Conservation (phyloP, 2,113 vertebrate species). For the Peromyscus leucopus region DNA sequence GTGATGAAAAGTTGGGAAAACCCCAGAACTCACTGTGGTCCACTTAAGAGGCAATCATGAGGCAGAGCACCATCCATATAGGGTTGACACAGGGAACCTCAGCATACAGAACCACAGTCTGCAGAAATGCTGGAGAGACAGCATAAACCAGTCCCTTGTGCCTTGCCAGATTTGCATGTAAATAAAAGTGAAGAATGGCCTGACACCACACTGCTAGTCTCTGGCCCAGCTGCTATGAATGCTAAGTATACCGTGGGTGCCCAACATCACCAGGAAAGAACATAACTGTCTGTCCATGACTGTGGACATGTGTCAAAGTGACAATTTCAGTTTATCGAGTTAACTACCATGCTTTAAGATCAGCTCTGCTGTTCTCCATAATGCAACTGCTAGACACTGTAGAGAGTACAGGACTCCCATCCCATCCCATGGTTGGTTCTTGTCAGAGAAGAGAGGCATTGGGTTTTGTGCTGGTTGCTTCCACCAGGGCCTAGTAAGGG, state of each 20-base stretch:
- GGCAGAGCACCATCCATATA: no score
- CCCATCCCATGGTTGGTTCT: fast-evolving
- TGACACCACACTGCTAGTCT: no score
- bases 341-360: neutral
- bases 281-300: fast-evolving
- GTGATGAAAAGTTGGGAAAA: no score
- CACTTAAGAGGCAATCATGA: neutral
- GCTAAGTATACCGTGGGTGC: no score
- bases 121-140: neutral
- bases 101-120: neutral
- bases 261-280: neutral
- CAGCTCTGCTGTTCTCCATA: no score
- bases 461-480: no score
- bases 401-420: fast-evolving
- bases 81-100: neutral
- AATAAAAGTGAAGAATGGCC: neutral
- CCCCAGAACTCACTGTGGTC: neutral
- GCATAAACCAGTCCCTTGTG: neutral
- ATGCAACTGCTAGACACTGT: neutral
- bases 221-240: neutral
- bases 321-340: fast-evolving
- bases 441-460: fast-evolving
- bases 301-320: fast-evolving
- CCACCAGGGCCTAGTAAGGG: no score
- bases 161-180: neutral